Percentiles rank a stretch among this genome's conserved stretches.
phyloP scores from a whole-genome alignment of 2,797 vertebrate species.

The Sebastes itinus region DNA sequence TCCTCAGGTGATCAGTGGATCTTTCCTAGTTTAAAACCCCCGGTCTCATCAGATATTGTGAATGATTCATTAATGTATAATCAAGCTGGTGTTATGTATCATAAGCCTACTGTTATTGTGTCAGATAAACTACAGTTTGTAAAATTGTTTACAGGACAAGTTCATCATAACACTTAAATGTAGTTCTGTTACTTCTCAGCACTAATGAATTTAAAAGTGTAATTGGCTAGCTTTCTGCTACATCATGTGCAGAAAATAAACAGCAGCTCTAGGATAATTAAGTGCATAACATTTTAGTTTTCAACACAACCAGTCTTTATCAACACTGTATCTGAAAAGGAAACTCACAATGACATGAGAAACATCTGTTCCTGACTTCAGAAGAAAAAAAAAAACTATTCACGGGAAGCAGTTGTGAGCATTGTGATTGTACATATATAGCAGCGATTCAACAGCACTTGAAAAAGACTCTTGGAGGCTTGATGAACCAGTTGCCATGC shows the following conservation, averaged over 20 bases:
- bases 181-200: background rate
- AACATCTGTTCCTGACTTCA: constrained; percentile 7
- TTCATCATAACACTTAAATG: background rate
- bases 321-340: background rate
- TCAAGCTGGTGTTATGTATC: background rate
- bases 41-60: background rate
- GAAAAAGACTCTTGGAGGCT: constrained; percentile 53
- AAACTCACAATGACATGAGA: constrained; percentile 21
- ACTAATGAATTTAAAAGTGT: background rate
- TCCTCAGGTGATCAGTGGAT: constrained; percentile 9
- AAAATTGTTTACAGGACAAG: background rate
- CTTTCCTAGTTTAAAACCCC: background rate
- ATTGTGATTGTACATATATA: constrained; percentile 63
- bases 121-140: background rate
- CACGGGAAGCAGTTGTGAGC: constrained; percentile 53
- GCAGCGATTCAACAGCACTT: constrained; percentile 60
- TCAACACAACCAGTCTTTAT: background rate
- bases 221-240: constrained; percentile 5
- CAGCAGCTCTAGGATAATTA: background rate
- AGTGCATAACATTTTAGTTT: background rate
- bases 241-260: constrained; percentile 13
- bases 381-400: constrained; percentile 18
- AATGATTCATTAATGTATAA: constrained; percentile 24
- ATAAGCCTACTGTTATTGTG: background rate
- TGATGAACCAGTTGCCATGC: constrained; percentile 79